These are phyloP conservation scores for Pogonophryne albipinna DNA, from an alignment of 2,797 vertebrate species.

Conservation along the genomic window DNA sequence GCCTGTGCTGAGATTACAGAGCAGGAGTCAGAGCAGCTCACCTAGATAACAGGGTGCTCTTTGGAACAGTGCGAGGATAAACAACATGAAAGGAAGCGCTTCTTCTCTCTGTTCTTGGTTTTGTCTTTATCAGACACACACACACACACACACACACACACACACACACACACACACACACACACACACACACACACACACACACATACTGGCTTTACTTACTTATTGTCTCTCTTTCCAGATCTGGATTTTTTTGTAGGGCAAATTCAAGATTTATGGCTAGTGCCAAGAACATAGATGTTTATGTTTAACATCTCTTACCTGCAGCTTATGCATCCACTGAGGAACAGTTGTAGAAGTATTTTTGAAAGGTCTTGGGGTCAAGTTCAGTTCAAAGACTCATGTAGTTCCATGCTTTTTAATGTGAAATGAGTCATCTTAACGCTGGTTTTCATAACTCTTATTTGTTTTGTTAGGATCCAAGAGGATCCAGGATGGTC, in stretches of 20 bases:
- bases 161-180: slow-evolving; percentile 4
- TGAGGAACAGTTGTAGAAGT: slow-evolving; percentile 25
- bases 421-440: background rate
- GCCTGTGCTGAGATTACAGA: slow-evolving; percentile 79
- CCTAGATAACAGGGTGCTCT: slow-evolving; percentile 81
- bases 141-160: background rate
- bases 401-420: no score
- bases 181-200: background rate
- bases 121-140: slow-evolving; percentile 17
- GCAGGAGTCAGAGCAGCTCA: slow-evolving; percentile 73
- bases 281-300: slow-evolving; percentile 28
- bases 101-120: slow-evolving; percentile 32
- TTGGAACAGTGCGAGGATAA: slow-evolving; percentile 70
- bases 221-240: slow-evolving; percentile 31
- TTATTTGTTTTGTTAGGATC: slow-evolving; percentile 85
- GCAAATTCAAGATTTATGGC: slow-evolving; percentile 35
- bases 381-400: slow-evolving; percentile 42
- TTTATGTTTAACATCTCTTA: slow-evolving; percentile 43
- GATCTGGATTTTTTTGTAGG: slow-evolving; percentile 26
- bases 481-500: slow-evolving; percentile 92
- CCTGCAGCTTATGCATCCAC: slow-evolving; percentile 19
- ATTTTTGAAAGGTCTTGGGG: slow-evolving; percentile 28
- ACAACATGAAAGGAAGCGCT: slow-evolving; percentile 73
- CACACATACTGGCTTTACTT: background rate
- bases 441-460: background rate